Percentiles rank a stretch among this genome's conserved stretches.
Evolutionary conservation across 2,888 invertebrate species (phyloP).

Genomic region (Gortyna flavago): DNA sequence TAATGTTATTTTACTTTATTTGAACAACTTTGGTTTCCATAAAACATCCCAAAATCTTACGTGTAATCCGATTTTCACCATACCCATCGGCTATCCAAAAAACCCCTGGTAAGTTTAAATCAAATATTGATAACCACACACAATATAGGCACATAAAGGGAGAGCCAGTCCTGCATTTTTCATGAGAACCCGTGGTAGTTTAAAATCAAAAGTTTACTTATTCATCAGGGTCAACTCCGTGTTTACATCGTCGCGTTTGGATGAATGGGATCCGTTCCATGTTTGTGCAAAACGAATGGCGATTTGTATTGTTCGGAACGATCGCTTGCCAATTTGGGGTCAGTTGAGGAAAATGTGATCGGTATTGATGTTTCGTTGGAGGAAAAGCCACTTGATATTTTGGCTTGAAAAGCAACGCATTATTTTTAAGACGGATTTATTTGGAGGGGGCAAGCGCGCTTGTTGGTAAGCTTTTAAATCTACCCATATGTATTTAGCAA

Average conservation of each 20-base stretch:
- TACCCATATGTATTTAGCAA: neutral
- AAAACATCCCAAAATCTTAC: neutral
- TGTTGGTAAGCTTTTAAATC: neutral
- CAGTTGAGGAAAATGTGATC: constrained; percentile 45
- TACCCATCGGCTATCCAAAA: constrained; percentile 8
- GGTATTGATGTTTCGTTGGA: constrained; percentile 22
- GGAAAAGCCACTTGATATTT: constrained; percentile 29
- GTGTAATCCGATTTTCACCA: neutral
- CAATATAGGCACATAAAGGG: constrained; percentile 31
- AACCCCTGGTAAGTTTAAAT: constrained; percentile 37
- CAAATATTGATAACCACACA: constrained; percentile 52
- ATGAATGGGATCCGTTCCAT: constrained; percentile 53
- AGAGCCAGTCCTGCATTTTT: constrained; percentile 58
- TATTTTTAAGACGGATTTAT: constrained; percentile 23
- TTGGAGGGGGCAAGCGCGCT: neutral
- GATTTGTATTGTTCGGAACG: constrained; percentile 54
- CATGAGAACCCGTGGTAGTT: constrained; percentile 61
- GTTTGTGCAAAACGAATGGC: constrained; percentile 55
- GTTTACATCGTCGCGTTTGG: constrained; percentile 57
- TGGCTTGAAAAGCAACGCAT: neutral
- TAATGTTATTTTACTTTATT: neutral
- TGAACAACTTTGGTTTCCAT: neutral
- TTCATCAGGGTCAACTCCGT: constrained; percentile 62
- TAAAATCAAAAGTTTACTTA: constrained; percentile 70
- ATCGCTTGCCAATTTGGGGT: constrained; percentile 49